These are phyloP conservation scores for Phycodurus eques DNA, from an alignment of 2,113 vertebrate species.

Conservation along the genomic window DNA sequence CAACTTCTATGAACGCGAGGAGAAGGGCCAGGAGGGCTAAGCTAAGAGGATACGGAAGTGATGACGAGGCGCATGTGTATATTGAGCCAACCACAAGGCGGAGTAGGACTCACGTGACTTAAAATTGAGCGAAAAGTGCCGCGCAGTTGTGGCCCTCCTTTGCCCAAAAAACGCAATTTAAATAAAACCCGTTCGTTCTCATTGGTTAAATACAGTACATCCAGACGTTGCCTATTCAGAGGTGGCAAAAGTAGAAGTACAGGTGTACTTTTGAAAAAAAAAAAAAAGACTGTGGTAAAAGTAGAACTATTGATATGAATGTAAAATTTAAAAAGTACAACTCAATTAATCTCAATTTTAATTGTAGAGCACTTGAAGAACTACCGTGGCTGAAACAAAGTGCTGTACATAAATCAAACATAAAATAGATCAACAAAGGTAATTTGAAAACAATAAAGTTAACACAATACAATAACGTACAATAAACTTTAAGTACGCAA, in stretches of 20 bases:
- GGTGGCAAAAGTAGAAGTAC: not conserved
- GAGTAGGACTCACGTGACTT: constrained; percentile 22
- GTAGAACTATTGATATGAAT: no score
- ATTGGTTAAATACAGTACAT: not conserved
- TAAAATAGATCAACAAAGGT: no score
- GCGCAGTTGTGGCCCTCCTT: constrained; percentile 15
- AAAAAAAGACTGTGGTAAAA: no score
- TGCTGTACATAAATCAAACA: no score
- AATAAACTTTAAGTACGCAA: no score
- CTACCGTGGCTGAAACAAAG: no score
- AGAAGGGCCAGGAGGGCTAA: not conserved
- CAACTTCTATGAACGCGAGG: constrained; percentile 16
- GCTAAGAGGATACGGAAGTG: constrained; percentile 48
- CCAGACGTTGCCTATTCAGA: not conserved
- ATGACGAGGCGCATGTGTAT: constrained; percentile 15
- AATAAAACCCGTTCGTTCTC: not conserved
- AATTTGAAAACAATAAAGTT: no score
- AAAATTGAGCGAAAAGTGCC: not conserved
- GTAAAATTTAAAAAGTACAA: no score
- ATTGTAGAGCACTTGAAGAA: no score
- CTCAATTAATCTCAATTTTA: no score
- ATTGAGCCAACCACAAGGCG: not conserved
- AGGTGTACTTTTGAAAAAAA: no score
- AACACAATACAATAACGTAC: no score
- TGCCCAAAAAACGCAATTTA: not conserved